phyloP scores from a whole-genome alignment of 1,140 invertebrate species.

The Cotesia chilonis region DNA sequence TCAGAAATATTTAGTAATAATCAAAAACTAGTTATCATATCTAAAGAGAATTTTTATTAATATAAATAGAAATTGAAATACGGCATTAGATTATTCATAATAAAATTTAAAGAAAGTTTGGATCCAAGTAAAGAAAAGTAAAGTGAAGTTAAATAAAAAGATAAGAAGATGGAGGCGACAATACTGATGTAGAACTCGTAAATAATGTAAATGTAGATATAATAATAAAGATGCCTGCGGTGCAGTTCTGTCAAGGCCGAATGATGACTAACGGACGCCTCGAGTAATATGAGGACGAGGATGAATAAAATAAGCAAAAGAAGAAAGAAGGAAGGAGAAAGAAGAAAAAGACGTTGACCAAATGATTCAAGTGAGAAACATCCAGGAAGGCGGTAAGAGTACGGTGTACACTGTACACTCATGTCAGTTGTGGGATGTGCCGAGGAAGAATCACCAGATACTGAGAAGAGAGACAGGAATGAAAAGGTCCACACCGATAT shows the following conservation, averaged over 20 bases:
- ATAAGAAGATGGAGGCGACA: too few species aligned
- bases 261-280: conserved; percentile 1
- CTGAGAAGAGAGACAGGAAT: neutral
- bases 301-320: neutral
- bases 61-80: too few species aligned
- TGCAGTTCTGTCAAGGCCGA: conserved; percentile 19
- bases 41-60: too few species aligned
- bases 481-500: neutral
- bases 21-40: too few species aligned
- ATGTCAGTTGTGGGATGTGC: too few species aligned
- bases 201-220: conserved; percentile 10
- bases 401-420: too few species aligned
- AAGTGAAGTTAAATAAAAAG: too few species aligned
- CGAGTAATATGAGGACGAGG: neutral
- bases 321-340: neutral
- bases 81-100: too few species aligned
- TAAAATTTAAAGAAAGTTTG: too few species aligned
- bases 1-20: too few species aligned
- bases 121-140: too few species aligned
- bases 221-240: neutral
- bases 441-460: neutral
- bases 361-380: conserved; percentile 9
- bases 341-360: conserved; percentile 6
- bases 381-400: neutral
- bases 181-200: too few species aligned